Evolutionary conservation across 2,888 invertebrate species (phyloP).

Genomic region (Scaptomyza parva): DNA sequence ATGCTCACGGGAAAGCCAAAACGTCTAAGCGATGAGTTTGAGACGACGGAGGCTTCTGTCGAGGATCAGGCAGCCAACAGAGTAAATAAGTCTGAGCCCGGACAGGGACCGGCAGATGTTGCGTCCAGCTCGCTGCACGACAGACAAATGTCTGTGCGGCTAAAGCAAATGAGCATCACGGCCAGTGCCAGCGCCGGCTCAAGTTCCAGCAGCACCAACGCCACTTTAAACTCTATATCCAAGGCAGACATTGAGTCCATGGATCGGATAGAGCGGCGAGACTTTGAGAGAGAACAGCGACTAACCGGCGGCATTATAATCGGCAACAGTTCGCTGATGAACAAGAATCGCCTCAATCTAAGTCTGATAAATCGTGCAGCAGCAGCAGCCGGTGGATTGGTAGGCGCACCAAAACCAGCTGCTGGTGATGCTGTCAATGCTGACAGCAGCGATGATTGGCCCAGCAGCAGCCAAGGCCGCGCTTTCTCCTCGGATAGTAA

Average conservation of each 20-base stretch:
- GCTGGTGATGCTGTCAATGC: constrained; percentile 25
- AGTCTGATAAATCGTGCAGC: constrained; percentile 77
- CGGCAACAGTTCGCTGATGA: constrained; percentile 81
- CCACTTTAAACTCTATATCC: constrained; percentile 25
- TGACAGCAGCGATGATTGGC: constrained; percentile 74
- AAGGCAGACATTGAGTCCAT: constrained; percentile 84
- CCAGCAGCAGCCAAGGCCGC: constrained; percentile 80
- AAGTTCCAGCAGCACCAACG: constrained; percentile 11
- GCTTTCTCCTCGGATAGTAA: constrained; percentile 83
- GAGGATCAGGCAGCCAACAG: constrained; percentile 23
- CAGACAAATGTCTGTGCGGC: constrained; percentile 81
- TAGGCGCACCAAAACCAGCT: neutral
- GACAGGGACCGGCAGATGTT: constrained; percentile 40
- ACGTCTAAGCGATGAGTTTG: constrained; percentile 84
- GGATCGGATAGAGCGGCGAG: constrained; percentile 84
- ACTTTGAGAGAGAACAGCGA: constrained; percentile 84
- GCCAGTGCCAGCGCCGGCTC: constrained; percentile 43
- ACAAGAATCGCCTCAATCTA: constrained; percentile 83
- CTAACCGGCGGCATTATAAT: constrained; percentile 83
- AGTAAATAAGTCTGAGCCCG: constrained; percentile 17
- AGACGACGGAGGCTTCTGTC: constrained; percentile 59
- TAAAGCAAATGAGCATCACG: constrained; percentile 82
- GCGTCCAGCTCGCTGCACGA: constrained; percentile 71
- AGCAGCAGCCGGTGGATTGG: constrained; percentile 5
- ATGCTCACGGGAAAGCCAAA: constrained; percentile 80